phyloP scores from a whole-genome alignment of 1,140 invertebrate species.

The Zaprionus vittiger region DNA sequence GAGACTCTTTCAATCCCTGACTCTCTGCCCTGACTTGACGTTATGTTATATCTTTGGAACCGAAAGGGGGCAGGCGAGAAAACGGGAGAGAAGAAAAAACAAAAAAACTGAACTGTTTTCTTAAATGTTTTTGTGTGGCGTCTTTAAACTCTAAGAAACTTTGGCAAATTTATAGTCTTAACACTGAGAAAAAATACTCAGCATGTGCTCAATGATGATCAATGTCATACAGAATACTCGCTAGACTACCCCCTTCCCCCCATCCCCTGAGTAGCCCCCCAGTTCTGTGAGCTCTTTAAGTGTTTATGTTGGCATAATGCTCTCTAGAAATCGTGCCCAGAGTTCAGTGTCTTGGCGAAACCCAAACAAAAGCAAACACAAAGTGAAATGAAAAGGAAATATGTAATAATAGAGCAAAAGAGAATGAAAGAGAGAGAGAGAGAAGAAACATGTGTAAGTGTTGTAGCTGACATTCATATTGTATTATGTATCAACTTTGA shows the following conservation, averaged over 20 bases:
- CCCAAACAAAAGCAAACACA: slow-evolving; percentile 6
- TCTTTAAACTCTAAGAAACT: slow-evolving; percentile 17
- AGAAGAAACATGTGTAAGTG: slow-evolving; percentile 5
- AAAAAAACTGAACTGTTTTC: slow-evolving; percentile 1
- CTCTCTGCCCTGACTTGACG: not conserved
- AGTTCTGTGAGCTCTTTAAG: slow-evolving; percentile 5
- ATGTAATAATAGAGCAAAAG: slow-evolving; percentile 29
- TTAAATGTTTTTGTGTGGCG: slow-evolving; percentile 18
- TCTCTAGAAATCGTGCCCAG: slow-evolving; percentile 45
- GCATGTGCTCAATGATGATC: slow-evolving; percentile 2
- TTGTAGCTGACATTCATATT: slow-evolving; percentile 32
- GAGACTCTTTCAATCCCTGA: not conserved
- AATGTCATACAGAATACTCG: slow-evolving; percentile 1
- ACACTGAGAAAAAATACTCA: slow-evolving; percentile 27
- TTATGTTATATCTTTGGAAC: slow-evolving; percentile 24
- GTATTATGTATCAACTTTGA: slow-evolving; percentile 26
- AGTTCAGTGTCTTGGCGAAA: slow-evolving; percentile 41
- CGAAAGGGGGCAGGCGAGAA: not conserved
- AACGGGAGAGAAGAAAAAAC: not conserved
- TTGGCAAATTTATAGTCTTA: slow-evolving; percentile 42
- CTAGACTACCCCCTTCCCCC: not conserved
- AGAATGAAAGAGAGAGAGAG: not conserved
- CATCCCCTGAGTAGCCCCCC: not conserved
- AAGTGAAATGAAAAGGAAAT: slow-evolving; percentile 14
- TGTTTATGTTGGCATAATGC: slow-evolving; percentile 10